Evolutionary conservation across 2,797 vertebrate species (phyloP).

Genomic region (Tiaroga cobitis): DNA sequence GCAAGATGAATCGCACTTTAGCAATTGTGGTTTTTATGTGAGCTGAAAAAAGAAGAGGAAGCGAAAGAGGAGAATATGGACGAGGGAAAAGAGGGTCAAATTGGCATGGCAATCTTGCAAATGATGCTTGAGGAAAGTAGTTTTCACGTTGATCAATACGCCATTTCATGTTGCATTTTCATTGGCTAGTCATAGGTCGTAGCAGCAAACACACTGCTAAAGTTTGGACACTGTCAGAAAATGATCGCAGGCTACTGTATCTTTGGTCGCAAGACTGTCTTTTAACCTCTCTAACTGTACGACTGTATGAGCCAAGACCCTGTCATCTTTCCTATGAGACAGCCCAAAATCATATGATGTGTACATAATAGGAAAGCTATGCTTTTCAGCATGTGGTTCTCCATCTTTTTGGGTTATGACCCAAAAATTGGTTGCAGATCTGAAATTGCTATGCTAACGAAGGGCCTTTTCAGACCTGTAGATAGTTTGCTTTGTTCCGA

Average conservation of each 20-base stretch:
- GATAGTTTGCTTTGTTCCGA: not conserved
- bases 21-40: no score
- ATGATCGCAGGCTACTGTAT: no score
- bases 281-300: not conserved
- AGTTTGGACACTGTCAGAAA: no score
- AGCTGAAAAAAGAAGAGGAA: no score
- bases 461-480: not conserved
- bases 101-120: no score
- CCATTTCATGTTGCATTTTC: not conserved
- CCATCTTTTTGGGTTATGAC: not conserved
- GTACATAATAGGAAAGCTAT: not conserved
- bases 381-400: not conserved
- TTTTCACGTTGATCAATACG: not conserved
- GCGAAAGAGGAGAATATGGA: no score
- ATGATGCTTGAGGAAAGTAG: not conserved
- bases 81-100: no score
- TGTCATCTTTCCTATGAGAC: no score
- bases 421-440: not conserved
- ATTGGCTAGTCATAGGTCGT: no score
- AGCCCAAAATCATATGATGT: no score
- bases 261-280: not conserved
- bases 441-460: not conserved
- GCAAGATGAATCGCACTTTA: no score
- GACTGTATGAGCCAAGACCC: not conserved
- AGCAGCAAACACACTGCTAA: no score